Evolutionary conservation across 1,140 invertebrate genomes (phyloP).

Genomic region (Metopolophium dirhodum): DNA sequence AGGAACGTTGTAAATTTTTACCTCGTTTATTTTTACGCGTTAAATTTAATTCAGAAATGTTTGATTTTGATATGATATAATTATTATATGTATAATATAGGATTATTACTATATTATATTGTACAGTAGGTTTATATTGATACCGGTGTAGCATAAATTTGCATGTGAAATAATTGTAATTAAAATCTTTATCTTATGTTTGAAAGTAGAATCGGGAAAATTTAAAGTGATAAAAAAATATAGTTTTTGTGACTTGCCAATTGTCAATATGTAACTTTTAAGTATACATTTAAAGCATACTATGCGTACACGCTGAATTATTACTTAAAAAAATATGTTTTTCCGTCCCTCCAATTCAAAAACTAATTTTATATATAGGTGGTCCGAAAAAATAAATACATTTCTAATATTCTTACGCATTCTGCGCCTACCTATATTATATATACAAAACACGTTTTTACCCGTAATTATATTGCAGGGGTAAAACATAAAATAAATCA

Average conservation of each 20-base stretch:
- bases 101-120: not conserved
- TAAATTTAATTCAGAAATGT: not conserved
- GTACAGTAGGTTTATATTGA: too few relatives aligned
- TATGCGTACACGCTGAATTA: not conserved
- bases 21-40: not conserved
- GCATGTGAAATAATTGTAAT: not conserved
- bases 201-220: not conserved
- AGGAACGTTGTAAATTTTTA: not conserved
- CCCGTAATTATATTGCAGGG: not conserved
- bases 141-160: not conserved
- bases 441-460: not conserved
- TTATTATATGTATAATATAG: not conserved
- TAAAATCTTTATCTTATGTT: not conserved
- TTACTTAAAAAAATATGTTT: not conserved
- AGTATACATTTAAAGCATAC: not conserved
- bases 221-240: not conserved
- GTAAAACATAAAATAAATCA: conserved; percentile 2
- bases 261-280: not conserved
- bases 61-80: not conserved
- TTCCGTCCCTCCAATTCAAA: too few relatives aligned
- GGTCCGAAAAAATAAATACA: too few relatives aligned
- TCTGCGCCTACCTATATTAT: too few relatives aligned
- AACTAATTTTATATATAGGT: too few relatives aligned
- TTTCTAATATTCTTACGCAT: too few relatives aligned
- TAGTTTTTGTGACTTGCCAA: not conserved